phyloP scores from a whole-genome alignment of 2,797 vertebrate species.

The Acrossocheilus wenchowensis region DNA sequence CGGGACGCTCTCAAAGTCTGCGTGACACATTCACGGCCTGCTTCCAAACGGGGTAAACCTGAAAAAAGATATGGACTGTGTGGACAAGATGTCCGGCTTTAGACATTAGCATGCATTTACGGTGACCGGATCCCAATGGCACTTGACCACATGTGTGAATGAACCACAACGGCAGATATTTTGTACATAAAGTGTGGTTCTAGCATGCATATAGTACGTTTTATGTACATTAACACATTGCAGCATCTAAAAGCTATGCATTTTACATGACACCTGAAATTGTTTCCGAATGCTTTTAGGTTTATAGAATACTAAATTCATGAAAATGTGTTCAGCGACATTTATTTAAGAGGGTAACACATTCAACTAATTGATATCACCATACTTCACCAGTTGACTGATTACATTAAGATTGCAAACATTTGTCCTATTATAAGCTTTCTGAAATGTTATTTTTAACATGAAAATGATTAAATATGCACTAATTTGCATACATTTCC shows the following conservation, averaged over 20 bases:
- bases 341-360: too few species aligned
- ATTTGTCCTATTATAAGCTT: too few species aligned
- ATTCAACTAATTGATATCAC: too few species aligned
- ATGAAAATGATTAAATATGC: too few species aligned
- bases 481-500: too few species aligned
- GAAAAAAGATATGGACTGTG: slow-evolving; percentile 63
- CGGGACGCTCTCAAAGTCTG: slow-evolving; percentile 43
- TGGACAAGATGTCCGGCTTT: background rate
- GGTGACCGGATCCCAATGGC: background rate
- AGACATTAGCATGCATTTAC: background rate
- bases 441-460: too few species aligned
- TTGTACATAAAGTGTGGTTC: background rate
- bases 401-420: too few species aligned
- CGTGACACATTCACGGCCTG: slow-evolving; percentile 13
- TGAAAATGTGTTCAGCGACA: too few species aligned
- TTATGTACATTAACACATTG: too few species aligned
- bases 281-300: background rate
- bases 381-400: too few species aligned
- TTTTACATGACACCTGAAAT: background rate
- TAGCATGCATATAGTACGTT: background rate
- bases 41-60: background rate
- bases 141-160: background rate
- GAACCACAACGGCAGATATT: background rate
- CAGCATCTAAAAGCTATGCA: background rate
- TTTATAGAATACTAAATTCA: too few species aligned